These are phyloP conservation scores for Montipora capitata DNA, from an alignment of 92 coral and sea anemone genomes.

Conservation along the genomic window DNA sequence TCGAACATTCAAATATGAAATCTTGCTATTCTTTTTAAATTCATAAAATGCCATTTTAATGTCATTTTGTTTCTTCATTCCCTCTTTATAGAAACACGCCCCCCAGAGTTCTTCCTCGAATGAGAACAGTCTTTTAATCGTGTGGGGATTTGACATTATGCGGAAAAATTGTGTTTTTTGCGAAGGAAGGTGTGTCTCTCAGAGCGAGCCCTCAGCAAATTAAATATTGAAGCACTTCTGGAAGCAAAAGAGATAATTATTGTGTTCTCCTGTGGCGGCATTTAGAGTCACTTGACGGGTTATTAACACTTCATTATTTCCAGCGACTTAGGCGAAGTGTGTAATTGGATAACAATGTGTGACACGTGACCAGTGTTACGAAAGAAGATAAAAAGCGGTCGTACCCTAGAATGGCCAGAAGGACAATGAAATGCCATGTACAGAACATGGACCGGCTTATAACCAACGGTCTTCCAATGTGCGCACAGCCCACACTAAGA, in stretches of 20 bases:
- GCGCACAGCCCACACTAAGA: background rate
- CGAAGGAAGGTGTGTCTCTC: background rate
- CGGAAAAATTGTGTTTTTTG: no score
- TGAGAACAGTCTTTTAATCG: background rate
- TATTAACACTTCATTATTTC: constrained; percentile 59
- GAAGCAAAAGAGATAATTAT: background rate
- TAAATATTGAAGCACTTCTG: background rate
- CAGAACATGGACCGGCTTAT: constrained; percentile 30
- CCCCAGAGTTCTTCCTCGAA: background rate
- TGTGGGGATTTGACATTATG: background rate
- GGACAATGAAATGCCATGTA: constrained; percentile 46
- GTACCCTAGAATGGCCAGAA: constrained; percentile 38
- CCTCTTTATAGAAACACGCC: constrained; percentile 10
- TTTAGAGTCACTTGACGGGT: constrained; percentile 27
- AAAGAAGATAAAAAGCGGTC: constrained; percentile 34
- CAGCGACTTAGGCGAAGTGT: constrained; percentile 27
- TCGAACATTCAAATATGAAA: no score
- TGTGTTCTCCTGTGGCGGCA: constrained; percentile 22
- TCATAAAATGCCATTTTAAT: no score
- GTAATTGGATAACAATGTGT: constrained; percentile 65
- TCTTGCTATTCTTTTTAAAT: no score
- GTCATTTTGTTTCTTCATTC: background rate
- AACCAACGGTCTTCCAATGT: constrained; percentile 24
- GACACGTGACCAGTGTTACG: constrained; percentile 40
- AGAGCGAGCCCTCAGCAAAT: background rate